A percentile compares a stretch with the other conserved stretches of the same genome.
Conservation (phyloP, 2,797 vertebrate genomes). For the Diceros bicornis region DNA sequence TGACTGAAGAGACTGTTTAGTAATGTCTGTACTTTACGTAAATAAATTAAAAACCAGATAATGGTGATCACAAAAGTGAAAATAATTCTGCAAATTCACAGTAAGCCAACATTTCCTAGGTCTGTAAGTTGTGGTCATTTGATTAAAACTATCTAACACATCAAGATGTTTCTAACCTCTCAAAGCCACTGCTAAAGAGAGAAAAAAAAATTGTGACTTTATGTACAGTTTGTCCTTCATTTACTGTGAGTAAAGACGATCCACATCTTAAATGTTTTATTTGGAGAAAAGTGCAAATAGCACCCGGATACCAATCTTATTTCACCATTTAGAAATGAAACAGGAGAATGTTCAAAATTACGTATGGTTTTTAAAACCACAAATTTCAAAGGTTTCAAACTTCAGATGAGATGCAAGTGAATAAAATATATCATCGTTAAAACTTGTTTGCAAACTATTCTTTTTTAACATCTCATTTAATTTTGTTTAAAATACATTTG, state of each 20-base stretch:
- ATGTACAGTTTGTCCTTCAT: background rate
- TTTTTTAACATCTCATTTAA: constrained; percentile 5
- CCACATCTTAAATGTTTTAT: background rate
- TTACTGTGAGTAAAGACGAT: background rate
- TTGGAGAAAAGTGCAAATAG: background rate
- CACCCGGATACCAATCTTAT: background rate
- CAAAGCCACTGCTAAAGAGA: background rate
- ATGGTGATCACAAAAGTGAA: background rate
- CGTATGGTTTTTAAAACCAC: background rate
- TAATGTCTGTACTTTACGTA: background rate
- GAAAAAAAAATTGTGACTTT: background rate
- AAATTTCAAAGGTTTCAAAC: background rate
- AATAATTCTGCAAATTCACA: background rate
- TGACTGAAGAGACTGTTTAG: background rate
- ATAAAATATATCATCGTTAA: background rate
- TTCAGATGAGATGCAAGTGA: background rate
- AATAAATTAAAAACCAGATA: constrained; percentile 22
- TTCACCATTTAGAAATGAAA: background rate
- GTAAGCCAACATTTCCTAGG: background rate
- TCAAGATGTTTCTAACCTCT: background rate
- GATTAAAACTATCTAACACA: background rate
- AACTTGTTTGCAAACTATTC: background rate
- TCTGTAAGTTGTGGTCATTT: background rate
- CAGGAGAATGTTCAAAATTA: background rate
- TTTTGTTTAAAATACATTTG: background rate